phyloP scores from a whole-genome alignment of 2,113 vertebrate species.

The Thamnophis sirtalis region DNA sequence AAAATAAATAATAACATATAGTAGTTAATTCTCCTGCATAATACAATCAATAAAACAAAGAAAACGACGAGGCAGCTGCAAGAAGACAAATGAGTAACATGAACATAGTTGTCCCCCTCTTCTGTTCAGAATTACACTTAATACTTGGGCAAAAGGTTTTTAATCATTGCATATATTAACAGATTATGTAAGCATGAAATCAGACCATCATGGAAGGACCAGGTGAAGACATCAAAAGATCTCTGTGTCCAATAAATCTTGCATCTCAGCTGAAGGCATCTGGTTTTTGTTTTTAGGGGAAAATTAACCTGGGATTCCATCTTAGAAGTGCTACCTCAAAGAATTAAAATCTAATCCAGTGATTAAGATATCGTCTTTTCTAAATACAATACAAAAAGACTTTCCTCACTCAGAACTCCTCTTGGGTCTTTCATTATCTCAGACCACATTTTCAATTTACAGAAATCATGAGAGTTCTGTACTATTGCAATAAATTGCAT shows the following conservation, averaged over 20 bases:
- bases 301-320: background rate
- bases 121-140: background rate
- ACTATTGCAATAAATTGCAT: background rate
- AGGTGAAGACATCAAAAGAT: background rate
- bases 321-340: background rate
- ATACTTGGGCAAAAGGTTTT: background rate
- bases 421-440: background rate
- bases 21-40: background rate
- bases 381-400: background rate
- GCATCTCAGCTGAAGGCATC: background rate
- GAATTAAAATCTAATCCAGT: background rate
- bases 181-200: background rate
- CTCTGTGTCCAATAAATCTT: background rate
- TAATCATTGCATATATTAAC: background rate
- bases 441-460: background rate
- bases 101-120: background rate
- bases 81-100: background rate
- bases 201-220: background rate
- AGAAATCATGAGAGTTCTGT: background rate
- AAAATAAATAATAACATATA: background rate
- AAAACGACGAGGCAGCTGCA: background rate
- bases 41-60: background rate
- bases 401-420: background rate
- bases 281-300: background rate
- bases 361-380: background rate